A percentile compares a stretch with the other conserved stretches of the same genome.
phyloP scores from a whole-genome alignment of 2,888 invertebrate genomes.

The Bruchidius siliquastri region DNA sequence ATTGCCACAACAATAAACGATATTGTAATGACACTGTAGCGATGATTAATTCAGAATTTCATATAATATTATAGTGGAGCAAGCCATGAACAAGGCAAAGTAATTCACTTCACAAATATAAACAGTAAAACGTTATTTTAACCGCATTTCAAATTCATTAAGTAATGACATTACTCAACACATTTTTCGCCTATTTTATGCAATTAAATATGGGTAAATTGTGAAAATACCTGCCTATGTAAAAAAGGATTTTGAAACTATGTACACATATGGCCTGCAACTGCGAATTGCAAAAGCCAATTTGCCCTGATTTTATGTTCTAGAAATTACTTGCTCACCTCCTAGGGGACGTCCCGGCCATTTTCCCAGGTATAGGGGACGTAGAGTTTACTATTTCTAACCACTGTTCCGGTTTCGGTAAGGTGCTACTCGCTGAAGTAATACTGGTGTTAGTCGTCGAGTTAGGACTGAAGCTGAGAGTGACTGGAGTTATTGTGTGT shows the following conservation, averaged over 20 bases:
- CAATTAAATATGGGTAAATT: too few species aligned
- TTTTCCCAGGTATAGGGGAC: slow-evolving; percentile 39
- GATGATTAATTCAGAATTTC: not conserved
- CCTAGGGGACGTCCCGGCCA: slow-evolving; percentile 49
- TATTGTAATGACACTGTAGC: not conserved
- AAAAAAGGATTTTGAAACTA: too few species aligned
- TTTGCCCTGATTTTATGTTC: too few species aligned
- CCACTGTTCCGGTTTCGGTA: slow-evolving; percentile 83
- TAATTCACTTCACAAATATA: not conserved
- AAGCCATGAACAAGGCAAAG: too few species aligned
- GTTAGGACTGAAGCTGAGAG: slow-evolving; percentile 32
- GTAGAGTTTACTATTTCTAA: slow-evolving; percentile 64
- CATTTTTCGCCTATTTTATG: too few species aligned
- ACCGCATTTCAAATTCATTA: too few species aligned
- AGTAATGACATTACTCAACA: too few species aligned
- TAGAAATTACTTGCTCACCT: slow-evolving; percentile 35
- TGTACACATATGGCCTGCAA: too few species aligned
- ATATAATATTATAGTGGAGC: too few species aligned
- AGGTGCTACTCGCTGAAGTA: slow-evolving; percentile 32
- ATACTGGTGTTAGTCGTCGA: slow-evolving; percentile 20
- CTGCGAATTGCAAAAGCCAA: too few species aligned
- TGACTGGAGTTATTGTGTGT: slow-evolving; percentile 31
- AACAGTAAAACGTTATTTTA: too few species aligned
- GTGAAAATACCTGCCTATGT: too few species aligned
- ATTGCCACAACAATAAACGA: not conserved